phyloP scores from a whole-genome alignment of 2,113 vertebrate species.

The Todiramphus chloris region DNA sequence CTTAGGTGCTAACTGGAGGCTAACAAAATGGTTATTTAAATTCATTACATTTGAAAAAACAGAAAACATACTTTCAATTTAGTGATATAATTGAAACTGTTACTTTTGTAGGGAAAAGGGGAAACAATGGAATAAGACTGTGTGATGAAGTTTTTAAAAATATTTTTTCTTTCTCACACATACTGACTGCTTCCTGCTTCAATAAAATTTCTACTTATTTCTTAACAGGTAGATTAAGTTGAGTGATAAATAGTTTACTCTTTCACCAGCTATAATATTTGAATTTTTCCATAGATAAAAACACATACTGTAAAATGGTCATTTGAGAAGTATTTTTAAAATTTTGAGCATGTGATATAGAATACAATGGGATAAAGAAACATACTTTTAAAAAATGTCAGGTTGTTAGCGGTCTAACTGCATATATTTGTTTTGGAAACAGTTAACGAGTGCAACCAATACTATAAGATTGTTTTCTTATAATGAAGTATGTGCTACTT shows the following conservation, averaged over 20 bases:
- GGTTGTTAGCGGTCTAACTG: not conserved
- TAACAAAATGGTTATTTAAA: slow-evolving; percentile 61
- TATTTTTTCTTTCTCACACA: not conserved
- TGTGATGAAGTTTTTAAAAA: not conserved
- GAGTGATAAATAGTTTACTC: not conserved
- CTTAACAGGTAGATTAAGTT: not conserved
- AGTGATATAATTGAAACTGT: not conserved
- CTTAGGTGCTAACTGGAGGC: slow-evolving; percentile 29
- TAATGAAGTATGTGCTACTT: not conserved
- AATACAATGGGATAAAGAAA: not conserved
- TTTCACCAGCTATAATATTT: not conserved
- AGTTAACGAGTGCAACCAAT: not conserved
- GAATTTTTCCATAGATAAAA: not conserved
- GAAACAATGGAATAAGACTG: not conserved
- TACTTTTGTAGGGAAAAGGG: not conserved
- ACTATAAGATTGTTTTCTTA: not conserved
- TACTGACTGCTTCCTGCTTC: not conserved
- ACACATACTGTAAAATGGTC: not conserved
- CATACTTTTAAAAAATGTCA: not conserved
- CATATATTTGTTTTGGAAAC: not conserved
- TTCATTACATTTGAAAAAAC: not conserved
- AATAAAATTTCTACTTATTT: not conserved
- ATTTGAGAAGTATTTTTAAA: not conserved
- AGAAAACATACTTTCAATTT: not conserved
- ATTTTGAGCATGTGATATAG: not conserved